Evolutionary conservation across 2,113 vertebrate species (phyloP), one percentile per base, ranked within the genome.

Genomic region (Cebidichthys violaceus): DNA sequence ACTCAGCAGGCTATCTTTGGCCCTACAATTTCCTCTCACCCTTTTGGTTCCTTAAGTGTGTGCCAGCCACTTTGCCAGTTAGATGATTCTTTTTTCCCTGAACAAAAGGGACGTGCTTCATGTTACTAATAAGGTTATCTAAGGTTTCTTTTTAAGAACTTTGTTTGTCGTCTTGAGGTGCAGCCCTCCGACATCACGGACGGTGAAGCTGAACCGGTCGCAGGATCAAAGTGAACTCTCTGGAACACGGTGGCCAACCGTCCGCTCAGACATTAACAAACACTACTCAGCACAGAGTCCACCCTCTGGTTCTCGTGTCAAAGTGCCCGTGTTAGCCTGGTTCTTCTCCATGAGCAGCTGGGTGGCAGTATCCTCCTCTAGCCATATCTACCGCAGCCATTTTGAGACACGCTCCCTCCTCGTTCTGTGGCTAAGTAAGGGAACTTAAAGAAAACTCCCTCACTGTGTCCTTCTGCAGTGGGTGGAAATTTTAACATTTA

Each of bases 381-480:
- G 86, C 83, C 82, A 79, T 90, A 79, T 81, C 87, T 81, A 75
- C 90, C 89, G 17, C 88, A 92, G 87, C 86, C 84, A 85, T 90
- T 91, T 94, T 90, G 39, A 91, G 84, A 80, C 75, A 77, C 37
- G 37, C 79, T 86, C 78, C 82, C 85, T 89, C 68, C 86, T 89
- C 77, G 84, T 87, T 64, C 77, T 87, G 89, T 72, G 89, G 86
- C 83, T 90, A 81, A 81, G n/a, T 65, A 27, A 82, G 75, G 70
- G 61, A 80, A 20, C 74, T 81, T 71, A 50, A 70, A 31, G 68
- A 84, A 62, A 87, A 76, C 69, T 76, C 70, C 83, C 77, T 88
- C 17, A 1, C 41, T 31, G 39, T 31, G 35, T 35, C 62, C 73
- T 79, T 86, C 65, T 11, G 10, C 15, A 4, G 47, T 65, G 71